These are phyloP conservation scores for Nymphalis c-album DNA, from an alignment of 2,888 invertebrate genomes.

Conservation along the genomic window DNA sequence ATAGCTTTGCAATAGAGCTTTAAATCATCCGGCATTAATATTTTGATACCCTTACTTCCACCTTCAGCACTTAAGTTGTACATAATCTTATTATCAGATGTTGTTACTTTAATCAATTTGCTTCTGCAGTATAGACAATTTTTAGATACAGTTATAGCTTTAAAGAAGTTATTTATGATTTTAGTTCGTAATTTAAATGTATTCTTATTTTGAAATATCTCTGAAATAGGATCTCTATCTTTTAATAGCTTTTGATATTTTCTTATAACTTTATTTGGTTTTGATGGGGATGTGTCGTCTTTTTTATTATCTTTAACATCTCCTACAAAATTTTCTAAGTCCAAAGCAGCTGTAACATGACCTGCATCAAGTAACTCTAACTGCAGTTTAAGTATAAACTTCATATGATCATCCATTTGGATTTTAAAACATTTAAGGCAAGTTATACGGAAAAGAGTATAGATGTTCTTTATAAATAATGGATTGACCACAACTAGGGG, in stretches of 20 bases:
- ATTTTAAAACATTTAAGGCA: slow-evolving; percentile 87
- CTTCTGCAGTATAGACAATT: slow-evolving; percentile 80
- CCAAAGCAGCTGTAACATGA: slow-evolving; percentile 86
- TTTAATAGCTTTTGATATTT: slow-evolving; percentile 65
- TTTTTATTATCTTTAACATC: slow-evolving; percentile 58
- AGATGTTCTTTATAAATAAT: slow-evolving; percentile 88
- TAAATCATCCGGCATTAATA: slow-evolving; percentile 84
- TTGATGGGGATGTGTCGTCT: slow-evolving; percentile 65
- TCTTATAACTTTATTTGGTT: slow-evolving; percentile 67
- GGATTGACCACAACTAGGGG: slow-evolving; percentile 95
- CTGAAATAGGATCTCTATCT: slow-evolving; percentile 54
- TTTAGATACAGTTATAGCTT: slow-evolving; percentile 67
- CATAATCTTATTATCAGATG: slow-evolving; percentile 83
- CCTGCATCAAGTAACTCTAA: slow-evolving; percentile 87
- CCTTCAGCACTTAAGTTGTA: slow-evolving; percentile 57
- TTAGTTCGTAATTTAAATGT: slow-evolving; percentile 71
- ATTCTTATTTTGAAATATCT: slow-evolving; percentile 73
- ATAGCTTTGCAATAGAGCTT: slow-evolving; percentile 86
- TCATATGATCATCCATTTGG: slow-evolving; percentile 80
- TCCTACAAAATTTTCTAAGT: slow-evolving; percentile 77
- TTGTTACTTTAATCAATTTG: slow-evolving; percentile 78
- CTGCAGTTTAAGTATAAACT: slow-evolving; percentile 84
- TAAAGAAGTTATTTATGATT: slow-evolving; percentile 71
- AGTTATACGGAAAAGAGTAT: slow-evolving; percentile 84
- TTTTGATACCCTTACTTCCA: slow-evolving; percentile 64